A percentile compares a stretch with the other conserved stretches of the same genome.
Evolutionary conservation across 2,797 vertebrate species (phyloP).

Genomic region (Sebastolobus altivelis): DNA sequence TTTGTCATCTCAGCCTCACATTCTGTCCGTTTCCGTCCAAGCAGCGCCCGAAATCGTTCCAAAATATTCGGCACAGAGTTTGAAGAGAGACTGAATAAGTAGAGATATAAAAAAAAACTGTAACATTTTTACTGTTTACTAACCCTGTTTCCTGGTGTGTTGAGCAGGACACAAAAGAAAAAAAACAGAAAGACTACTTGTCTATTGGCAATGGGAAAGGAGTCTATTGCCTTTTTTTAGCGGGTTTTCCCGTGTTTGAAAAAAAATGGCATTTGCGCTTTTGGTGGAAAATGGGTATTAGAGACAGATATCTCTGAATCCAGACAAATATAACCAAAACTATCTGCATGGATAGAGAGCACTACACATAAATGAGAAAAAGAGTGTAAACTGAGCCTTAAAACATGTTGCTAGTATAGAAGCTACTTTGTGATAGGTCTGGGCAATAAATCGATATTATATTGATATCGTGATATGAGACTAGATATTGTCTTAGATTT

Average conservation of each 20-base stretch:
- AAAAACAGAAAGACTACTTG: too few species aligned
- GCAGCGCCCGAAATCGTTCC: not conserved
- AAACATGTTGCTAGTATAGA: not conserved
- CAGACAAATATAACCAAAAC: not conserved
- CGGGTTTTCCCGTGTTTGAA: too few species aligned
- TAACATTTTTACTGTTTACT: too few species aligned
- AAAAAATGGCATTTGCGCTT: too few species aligned
- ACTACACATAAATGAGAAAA: constrained; percentile 3
- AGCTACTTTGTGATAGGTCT: not conserved
- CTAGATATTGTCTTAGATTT: too few species aligned
- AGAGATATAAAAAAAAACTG: not conserved
- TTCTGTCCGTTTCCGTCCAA: not conserved
- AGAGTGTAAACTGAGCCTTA: constrained; percentile 5
- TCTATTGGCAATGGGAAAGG: too few species aligned
- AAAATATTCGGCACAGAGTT: not conserved
- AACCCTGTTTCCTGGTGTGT: too few species aligned
- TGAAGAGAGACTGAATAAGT: not conserved
- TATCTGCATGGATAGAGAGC: not conserved
- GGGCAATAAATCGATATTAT: too few species aligned
- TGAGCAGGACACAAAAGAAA: too few species aligned
- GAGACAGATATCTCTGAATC: not conserved
- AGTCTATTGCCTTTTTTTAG: too few species aligned
- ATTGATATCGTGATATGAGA: too few species aligned
- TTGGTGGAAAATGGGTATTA: too few species aligned
- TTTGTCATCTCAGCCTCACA: not conserved